Conservation (phyloP, 2,113 vertebrate species). For the Fregetta grallaria region DNA sequence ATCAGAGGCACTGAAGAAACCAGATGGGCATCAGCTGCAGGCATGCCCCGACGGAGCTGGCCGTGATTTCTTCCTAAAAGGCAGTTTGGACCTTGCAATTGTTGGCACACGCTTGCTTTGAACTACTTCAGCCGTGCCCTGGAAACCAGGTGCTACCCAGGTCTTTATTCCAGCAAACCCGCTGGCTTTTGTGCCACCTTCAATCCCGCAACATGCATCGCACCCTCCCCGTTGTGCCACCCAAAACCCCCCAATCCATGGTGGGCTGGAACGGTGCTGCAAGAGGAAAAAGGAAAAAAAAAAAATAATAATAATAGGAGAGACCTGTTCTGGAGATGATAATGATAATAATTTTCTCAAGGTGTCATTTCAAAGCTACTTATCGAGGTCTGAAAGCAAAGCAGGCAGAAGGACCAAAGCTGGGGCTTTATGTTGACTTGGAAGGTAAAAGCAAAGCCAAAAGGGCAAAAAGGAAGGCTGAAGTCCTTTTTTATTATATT, state of each 20-base stretch:
- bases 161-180: neutral
- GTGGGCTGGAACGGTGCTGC: neutral
- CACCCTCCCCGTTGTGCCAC: neutral
- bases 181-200: neutral
- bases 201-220: fast-evolving
- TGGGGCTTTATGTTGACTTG: neutral
- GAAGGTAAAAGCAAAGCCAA: neutral
- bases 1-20: neutral
- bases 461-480: neutral
- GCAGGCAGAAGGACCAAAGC: neutral
- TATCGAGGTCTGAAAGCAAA: neutral
- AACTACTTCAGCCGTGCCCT: neutral
- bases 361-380: neutral
- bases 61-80: neutral
- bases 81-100: neutral
- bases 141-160: neutral
- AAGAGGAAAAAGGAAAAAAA: neutral
- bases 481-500: neutral
- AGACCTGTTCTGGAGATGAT: neutral
- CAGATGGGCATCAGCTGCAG: constrained; percentile 48
- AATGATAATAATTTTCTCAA: neutral
- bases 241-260: neutral
- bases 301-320: neutral
- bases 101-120: neutral
- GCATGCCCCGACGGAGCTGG: neutral